These are phyloP conservation scores for Polyommatus icarus DNA, from an alignment of 2,888 invertebrate species.

Conservation along the genomic window DNA sequence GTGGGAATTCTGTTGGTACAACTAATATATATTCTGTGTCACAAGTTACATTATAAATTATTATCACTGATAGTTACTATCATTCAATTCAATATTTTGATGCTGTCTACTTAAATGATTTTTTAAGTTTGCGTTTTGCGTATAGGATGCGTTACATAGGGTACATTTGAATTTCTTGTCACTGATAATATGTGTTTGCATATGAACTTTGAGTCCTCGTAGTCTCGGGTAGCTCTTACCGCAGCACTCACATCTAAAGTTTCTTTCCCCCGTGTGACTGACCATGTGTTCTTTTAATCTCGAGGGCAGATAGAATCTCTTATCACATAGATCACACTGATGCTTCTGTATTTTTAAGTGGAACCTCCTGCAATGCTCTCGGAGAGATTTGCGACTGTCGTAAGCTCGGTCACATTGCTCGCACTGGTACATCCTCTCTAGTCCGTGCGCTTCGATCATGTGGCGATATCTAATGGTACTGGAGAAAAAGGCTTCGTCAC, in stretches of 20 bases:
- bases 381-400: conserved; percentile 63
- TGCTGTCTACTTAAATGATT: conserved; percentile 77
- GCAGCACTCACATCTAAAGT: conserved; percentile 65
- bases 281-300: conserved; percentile 69
- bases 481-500: conserved; percentile 64
- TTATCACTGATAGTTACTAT: conserved; percentile 41
- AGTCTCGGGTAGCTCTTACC: conserved; percentile 68
- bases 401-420: conserved; percentile 66
- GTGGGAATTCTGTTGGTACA: no score
- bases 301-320: conserved; percentile 73
- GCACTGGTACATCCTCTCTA: conserved; percentile 61
- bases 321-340: conserved; percentile 77
- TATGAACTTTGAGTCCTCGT: conserved; percentile 74
- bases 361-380: conserved; percentile 64
- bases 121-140: conserved; percentile 78
- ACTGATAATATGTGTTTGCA: conserved; percentile 74
- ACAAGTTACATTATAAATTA: neutral
- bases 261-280: conserved; percentile 69
- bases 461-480: conserved; percentile 63
- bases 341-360: conserved; percentile 70
- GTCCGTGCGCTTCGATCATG: conserved; percentile 65
- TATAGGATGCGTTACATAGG: conserved; percentile 75
- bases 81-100: conserved; percentile 50
- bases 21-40: no score
- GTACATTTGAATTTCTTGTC: conserved; percentile 78